Evolutionary conservation across 2,797 vertebrate species (phyloP).

Genomic region (Onychomys arenicola): DNA sequence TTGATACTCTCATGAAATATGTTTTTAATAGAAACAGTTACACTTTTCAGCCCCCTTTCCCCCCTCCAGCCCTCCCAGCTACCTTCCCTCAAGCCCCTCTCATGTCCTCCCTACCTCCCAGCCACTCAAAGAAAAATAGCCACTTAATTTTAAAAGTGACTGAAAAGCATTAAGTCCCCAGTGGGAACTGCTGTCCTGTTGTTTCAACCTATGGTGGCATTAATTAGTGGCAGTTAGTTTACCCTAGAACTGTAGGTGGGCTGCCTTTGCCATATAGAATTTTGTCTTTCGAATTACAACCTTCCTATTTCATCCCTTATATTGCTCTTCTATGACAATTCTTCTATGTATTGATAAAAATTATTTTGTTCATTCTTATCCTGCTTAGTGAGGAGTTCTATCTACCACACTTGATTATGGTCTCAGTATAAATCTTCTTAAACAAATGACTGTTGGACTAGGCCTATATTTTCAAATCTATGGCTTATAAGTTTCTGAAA

Average conservation of each 20-base stretch:
- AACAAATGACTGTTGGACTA: not conserved
- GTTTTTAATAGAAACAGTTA: not conserved
- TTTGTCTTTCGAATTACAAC: not conserved
- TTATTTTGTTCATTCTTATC: not conserved
- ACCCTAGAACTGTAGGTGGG: not conserved
- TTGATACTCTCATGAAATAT: not conserved
- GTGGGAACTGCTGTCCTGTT: not conserved
- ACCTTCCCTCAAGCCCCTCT: not conserved
- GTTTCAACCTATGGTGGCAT: not conserved
- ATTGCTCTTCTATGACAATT: not conserved
- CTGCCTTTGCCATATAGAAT: not conserved
- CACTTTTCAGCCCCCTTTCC: not conserved
- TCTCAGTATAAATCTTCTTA: constrained; percentile 10
- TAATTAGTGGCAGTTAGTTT: not conserved
- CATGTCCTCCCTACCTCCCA: not conserved
- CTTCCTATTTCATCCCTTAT: not conserved
- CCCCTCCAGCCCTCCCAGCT: not conserved
- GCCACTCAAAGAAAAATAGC: not conserved
- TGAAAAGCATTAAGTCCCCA: not conserved
- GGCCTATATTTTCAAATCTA: not conserved
- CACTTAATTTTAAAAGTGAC: constrained; percentile 25
- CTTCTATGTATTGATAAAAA: constrained; percentile 7
- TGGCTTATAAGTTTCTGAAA: constrained; percentile 17
- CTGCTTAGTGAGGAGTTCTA: not conserved
- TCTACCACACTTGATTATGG: constrained; percentile 3